Percentiles rank a stretch among this genome's conserved stretches.
These are phyloP conservation scores for human (Homo sapiens) DNA, from an alignment of 2,113 vertebrate genomes.

Conservation along the genomic window DNA sequence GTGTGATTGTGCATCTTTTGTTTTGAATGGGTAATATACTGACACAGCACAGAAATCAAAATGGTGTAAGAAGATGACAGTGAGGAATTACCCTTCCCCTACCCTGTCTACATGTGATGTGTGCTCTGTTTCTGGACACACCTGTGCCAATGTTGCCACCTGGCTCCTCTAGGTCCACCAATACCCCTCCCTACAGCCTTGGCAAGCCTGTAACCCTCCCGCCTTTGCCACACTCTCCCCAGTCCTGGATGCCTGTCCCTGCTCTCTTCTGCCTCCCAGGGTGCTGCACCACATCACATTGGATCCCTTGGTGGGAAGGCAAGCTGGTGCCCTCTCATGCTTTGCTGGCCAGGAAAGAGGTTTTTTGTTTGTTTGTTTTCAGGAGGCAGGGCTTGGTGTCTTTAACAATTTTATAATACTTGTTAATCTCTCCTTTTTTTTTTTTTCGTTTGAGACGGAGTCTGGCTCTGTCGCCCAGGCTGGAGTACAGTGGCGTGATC, in stretches of 20 bases:
- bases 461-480: too few species aligned
- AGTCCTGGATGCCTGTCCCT: too few species aligned
- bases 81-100: background rate
- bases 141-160: background rate
- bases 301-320: background rate
- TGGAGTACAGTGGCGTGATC: too few species aligned
- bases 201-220: fast-evolving
- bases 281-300: fast-evolving
- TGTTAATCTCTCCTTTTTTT: background rate
- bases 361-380: background rate
- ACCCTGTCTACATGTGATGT: background rate
- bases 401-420: background rate
- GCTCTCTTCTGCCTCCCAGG: background rate
- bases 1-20: background rate
- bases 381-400: too few species aligned
- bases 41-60: background rate
- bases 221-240: background rate
- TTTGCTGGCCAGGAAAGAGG: background rate
- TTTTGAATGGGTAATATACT: background rate
- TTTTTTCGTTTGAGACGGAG: too few species aligned
- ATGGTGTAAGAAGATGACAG: background rate
- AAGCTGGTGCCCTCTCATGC: background rate
- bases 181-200: fast-evolving
- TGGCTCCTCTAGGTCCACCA: background rate
- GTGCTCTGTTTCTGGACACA: background rate